Percentiles rank a stretch among this genome's conserved stretches.
Conservation (phyloP, 1,140 invertebrate species). For the Choristoneura fumiferana region DNA sequence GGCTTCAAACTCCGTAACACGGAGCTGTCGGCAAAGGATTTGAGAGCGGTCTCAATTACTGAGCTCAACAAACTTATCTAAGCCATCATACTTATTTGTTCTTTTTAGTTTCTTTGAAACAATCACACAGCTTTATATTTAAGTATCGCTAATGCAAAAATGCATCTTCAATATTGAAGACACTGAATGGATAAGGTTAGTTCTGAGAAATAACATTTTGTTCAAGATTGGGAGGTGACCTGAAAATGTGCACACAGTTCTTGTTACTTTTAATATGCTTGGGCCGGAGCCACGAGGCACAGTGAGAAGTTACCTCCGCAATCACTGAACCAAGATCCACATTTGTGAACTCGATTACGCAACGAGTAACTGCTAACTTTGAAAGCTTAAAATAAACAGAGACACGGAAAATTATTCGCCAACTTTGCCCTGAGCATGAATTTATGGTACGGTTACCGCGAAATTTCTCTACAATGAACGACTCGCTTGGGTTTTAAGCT, state of each 20-base stretch:
- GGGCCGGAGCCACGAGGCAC: neutral
- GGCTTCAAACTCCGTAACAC: conserved; percentile 49
- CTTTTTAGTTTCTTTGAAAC: conserved; percentile 33
- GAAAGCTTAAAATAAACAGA: conserved; percentile 65
- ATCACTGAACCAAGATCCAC: conserved; percentile 46
- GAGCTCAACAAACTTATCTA: conserved; percentile 43
- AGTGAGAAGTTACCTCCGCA: conserved; percentile 22
- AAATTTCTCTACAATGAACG: conserved; percentile 67
- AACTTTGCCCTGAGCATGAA: conserved; percentile 63
- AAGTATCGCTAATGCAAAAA: too few relatives aligned
- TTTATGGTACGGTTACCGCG: conserved; percentile 70
- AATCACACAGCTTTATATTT: neutral
- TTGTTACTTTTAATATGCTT: neutral
- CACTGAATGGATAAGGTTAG: too few relatives aligned
- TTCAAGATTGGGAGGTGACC: too few relatives aligned
- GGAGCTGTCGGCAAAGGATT: conserved; percentile 50
- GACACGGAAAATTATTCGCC: conserved; percentile 69
- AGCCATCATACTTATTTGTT: conserved; percentile 35
- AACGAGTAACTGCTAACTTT: conserved; percentile 56
- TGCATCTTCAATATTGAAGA: too few relatives aligned
- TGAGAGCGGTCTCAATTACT: conserved; percentile 50
- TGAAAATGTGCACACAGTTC: neutral
- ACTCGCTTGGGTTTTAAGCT: conserved; percentile 62
- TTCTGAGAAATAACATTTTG: too few relatives aligned
- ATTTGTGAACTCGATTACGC: conserved; percentile 52